These are phyloP conservation scores for Homalodisca vitripennis DNA, from an alignment of 1,140 invertebrate species.

Conservation along the genomic window DNA sequence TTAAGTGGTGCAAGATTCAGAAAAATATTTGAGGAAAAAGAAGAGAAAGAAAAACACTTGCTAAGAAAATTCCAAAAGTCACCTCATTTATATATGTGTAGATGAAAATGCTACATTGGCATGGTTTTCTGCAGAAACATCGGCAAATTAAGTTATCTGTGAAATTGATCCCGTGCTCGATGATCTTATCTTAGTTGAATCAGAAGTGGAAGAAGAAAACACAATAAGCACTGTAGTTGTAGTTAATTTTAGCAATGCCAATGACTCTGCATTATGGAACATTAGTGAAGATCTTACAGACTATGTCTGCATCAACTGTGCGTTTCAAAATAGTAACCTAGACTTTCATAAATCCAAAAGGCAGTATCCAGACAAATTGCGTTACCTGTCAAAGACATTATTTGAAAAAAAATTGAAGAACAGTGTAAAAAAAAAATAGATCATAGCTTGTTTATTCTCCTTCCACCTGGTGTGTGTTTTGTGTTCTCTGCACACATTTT, in stretches of 20 bases:
- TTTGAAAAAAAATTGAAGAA: constrained; percentile 12
- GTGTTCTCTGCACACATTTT: constrained; percentile 16
- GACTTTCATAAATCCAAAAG: constrained; percentile 24
- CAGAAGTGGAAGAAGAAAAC: not conserved
- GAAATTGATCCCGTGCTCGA: constrained; percentile 19
- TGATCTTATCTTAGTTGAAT: not conserved
- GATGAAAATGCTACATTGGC: constrained; percentile 11
- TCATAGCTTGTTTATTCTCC: constrained; percentile 16
- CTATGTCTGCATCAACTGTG: not conserved
- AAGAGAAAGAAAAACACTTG: constrained; percentile 2
- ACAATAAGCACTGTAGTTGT: constrained; percentile 7
- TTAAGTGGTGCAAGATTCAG: constrained; percentile 12
- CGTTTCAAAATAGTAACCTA: constrained; percentile 3
- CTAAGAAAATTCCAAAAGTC: constrained; percentile 19
- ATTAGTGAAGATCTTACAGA: constrained; percentile 10
- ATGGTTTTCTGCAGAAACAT: not conserved
- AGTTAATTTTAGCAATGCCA: constrained; percentile 9
- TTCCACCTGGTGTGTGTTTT: constrained; percentile 12
- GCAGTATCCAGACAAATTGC: constrained; percentile 14
- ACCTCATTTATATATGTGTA: constrained; percentile 3
- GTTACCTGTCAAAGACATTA: not conserved
- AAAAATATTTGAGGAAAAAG: constrained; percentile 11
- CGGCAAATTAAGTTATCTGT: constrained; percentile 12
- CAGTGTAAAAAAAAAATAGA: constrained; percentile 18
- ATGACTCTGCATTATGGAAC: too few species aligned